Percentiles rank a stretch among this genome's conserved stretches.
Evolutionary conservation across 2,797 vertebrate genomes (phyloP).

Genomic region (Rhinoraja longicauda): DNA sequence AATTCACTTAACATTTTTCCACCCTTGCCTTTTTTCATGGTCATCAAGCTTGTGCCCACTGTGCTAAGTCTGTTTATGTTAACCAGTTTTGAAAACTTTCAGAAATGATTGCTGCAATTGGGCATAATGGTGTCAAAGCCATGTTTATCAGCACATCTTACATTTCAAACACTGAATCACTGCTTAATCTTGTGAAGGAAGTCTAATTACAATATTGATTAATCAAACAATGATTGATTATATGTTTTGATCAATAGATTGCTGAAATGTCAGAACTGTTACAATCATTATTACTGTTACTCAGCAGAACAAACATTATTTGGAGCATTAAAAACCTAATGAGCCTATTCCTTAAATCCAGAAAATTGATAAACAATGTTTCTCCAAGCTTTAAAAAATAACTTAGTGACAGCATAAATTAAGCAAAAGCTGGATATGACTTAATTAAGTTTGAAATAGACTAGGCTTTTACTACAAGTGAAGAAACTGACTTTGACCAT

Average conservation of each 20-base stretch:
- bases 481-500: neutral
- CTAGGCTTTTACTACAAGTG: neutral
- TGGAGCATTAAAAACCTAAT: constrained; percentile 39
- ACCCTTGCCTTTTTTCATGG: neutral
- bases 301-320: constrained; percentile 33
- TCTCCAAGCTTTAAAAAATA: constrained; percentile 10
- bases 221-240: constrained; percentile 39
- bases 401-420: constrained; percentile 23
- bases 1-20: no score
- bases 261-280: constrained; percentile 35
- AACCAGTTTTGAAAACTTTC: constrained; percentile 8
- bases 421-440: neutral
- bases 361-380: constrained; percentile 38
- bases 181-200: constrained; percentile 36
- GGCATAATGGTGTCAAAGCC: neutral
- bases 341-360: constrained; percentile 29
- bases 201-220: constrained; percentile 39
- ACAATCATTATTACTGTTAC: constrained; percentile 26
- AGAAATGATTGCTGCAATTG: neutral
- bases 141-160: constrained; percentile 6
- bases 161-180: constrained; percentile 15
- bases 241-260: constrained; percentile 35
- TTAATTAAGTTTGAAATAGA: neutral
- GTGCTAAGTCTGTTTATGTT: neutral
- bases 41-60: neutral